Evolutionary conservation across 2,113 vertebrate species (phyloP), one percentile per base, ranked within the genome.

Genomic region (Pollachius pollachius): DNA sequence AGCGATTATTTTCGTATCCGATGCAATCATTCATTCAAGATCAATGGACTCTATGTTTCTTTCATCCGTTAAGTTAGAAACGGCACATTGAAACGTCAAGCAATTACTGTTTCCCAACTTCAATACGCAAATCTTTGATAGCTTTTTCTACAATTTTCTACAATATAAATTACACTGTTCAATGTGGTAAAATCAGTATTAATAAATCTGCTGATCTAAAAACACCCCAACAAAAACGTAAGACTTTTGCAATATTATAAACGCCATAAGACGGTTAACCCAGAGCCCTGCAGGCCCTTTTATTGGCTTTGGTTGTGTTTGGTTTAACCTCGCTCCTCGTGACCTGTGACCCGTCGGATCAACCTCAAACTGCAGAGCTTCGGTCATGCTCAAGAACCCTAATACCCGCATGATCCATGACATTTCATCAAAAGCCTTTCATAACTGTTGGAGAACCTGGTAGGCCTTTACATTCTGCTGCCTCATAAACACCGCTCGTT

Each of bases 331-430:
- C 81, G 82, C 71, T 86, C 81, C 76, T 85, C 64, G 71, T 85
- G 83, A 88, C 86, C 86, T 81, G 72, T 89, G 81, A 88, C 81
- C 80, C 81, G 15, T 63, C 41, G 81, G 78, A 85, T 88, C 85
- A 89, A 88, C 82, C 78, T 75, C 85, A 78, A 84, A 88, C 82
- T 75, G 58, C 41, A 30, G 82, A 78, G 78, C 76, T 77, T 84
- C 84, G 75, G 85, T 89, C 81, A 87, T 79, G 82, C 86, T 85
- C 74, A 62, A 77, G 75, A 72, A 86, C 80, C 73, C 84, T 83
- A 84, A 88, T 84, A 77, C 15, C 81, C 82, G 79, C 81, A 84
- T 85, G 83, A 89, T 85, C 75, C 27, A 48, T 83, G 71, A 81
- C 80, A 77, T 85, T 74, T 73, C 34, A 52, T 80, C 67, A 78